These are phyloP conservation scores for Ornithorhynchus anatinus DNA, from an alignment of 2,113 vertebrate species.

Conservation along the genomic window DNA sequence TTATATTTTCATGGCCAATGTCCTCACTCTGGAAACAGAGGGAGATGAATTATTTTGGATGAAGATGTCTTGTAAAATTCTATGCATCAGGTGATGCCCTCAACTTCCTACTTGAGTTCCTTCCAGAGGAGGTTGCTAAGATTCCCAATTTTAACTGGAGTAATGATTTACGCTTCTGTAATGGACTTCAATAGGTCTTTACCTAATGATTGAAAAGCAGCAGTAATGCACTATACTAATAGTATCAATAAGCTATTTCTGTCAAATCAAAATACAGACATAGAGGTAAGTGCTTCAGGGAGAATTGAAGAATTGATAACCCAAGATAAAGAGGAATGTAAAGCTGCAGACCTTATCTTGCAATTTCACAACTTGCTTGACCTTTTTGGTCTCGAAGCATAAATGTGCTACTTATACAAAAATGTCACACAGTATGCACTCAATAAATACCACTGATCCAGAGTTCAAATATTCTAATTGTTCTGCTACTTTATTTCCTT, in stretches of 20 bases:
- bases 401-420: too few relatives aligned
- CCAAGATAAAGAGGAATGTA: neutral
- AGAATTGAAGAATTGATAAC: neutral
- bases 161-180: neutral
- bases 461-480: neutral
- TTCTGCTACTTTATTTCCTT: conserved; percentile 5
- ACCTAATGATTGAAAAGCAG: neutral
- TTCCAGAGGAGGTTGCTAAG: neutral
- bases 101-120: too few relatives aligned
- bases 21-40: too few relatives aligned
- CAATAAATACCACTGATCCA: too few relatives aligned
- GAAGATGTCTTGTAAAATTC: too few relatives aligned
- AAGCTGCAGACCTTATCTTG: neutral
- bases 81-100: too few relatives aligned
- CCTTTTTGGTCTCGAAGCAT: too few relatives aligned
- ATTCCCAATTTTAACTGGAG: neutral
- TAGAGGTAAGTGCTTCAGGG: neutral
- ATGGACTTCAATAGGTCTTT: neutral
- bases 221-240: neutral
- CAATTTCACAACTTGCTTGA: neutral
- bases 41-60: too few relatives aligned
- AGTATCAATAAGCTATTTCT: neutral
- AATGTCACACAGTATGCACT: too few relatives aligned
- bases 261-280: neutral
- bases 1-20: too few relatives aligned